Percentiles rank a stretch among this genome's conserved stretches.
Evolutionary conservation across 2,888 invertebrate genomes (phyloP).

Genomic region (Xestia rhomboidea): DNA sequence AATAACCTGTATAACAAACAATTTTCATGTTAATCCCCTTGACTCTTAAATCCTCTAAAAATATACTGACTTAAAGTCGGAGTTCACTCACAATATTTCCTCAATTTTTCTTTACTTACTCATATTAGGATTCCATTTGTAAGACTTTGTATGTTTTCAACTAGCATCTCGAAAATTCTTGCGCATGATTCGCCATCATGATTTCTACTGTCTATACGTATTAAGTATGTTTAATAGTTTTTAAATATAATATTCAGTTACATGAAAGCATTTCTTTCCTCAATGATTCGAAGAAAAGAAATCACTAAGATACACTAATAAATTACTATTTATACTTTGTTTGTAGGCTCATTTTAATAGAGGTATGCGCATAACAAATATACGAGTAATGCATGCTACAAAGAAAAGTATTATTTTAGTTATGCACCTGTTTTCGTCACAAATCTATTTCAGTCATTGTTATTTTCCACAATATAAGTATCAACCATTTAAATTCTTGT

Average conservation of each 20-base stretch:
- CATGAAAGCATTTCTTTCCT: not conserved
- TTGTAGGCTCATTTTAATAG: not conserved
- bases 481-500: constrained; percentile 11
- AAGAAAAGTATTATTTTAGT: not conserved
- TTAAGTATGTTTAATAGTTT: no score
- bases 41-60: not conserved
- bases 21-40: not conserved
- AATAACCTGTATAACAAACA: not conserved
- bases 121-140: not conserved
- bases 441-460: not conserved
- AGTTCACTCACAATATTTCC: not conserved
- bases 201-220: not conserved
- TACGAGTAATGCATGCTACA: not conserved
- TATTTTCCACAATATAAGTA: constrained; percentile 12
- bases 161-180: not conserved
- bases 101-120: not conserved
- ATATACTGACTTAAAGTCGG: not conserved
- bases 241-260: not conserved
- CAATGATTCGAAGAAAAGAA: not conserved
- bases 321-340: not conserved
- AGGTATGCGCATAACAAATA: not conserved
- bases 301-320: not conserved
- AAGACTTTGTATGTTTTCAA: not conserved
- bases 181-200: no score
- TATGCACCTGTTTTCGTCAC: not conserved